Evolutionary conservation across 2,797 vertebrate genomes (phyloP), one percentile per base, ranked within the genome.

Genomic region (Hydrocynus forskahlii): DNA sequence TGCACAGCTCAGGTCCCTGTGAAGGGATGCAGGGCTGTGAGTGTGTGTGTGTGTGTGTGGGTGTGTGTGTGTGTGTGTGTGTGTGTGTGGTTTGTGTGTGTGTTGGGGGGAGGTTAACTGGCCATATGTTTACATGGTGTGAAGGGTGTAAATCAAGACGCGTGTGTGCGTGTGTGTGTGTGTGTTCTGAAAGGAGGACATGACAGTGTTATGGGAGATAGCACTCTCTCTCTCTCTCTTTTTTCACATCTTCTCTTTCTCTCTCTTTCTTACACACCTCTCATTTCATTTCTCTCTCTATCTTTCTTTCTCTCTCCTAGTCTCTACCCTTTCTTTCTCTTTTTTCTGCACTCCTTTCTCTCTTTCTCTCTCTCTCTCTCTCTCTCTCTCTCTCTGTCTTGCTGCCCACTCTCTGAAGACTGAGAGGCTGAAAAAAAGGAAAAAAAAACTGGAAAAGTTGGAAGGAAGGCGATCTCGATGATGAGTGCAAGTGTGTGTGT

Each of bases 1-100:
- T 63, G 60, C 60, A 35, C 4, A 14, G 71, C 52, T 38, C 66
- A 23, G 50, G 80, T 73, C 54, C 76, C 81, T 79, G 85, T 82
- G 75, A 82, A 19, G 60, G 85, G 85, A 85, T 86, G 88, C 68
- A n/a, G n/a, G n/a, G n/a, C n/a, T n/a, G n/a, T n/a, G n/a, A 38
- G 60, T 67, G 45, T 81, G 23, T 55, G 38, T 67, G 35, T 52
- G 29, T 73, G 59, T 63, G 55, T 38, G 57, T 23, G 57, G 1
- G 57, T n/a, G n/a, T n/a, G n/a, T n/a, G n/a, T n/a, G n/a, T n/a
- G n/a, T n/a, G n/a, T n/a, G n/a, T n/a, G n/a, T n/a, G n/a, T n/a
- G n/a, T n/a, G n/a, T n/a, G n/a, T n/a, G n/a, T n/a, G n/a, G n/a
- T n/a, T n/a, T n/a, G n/a, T n/a, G n/a, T n/a, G n/a, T n/a, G n/a